Percentiles rank a stretch among this genome's conserved stretches.
phyloP scores from a whole-genome alignment of 1,140 invertebrate species.

The Bombus waltoni region DNA sequence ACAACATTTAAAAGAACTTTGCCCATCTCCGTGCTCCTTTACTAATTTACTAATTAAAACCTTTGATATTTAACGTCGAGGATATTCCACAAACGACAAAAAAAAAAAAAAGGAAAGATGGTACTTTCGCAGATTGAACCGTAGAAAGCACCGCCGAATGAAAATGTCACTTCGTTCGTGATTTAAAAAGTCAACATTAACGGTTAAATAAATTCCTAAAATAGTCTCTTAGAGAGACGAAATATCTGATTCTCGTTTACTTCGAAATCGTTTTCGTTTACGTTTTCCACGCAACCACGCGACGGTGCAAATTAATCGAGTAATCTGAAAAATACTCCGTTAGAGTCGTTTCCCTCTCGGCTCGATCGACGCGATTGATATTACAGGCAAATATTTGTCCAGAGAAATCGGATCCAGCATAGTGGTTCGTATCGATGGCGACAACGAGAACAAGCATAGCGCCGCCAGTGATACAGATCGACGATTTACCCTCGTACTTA shows the following conservation, averaged over 20 bases:
- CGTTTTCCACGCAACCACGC: background rate
- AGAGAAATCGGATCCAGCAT: slow-evolving; percentile 17
- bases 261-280: background rate
- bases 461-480: background rate
- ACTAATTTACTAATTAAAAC: slow-evolving; percentile 13
- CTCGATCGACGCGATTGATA: background rate
- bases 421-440: slow-evolving; percentile 3
- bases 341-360: background rate
- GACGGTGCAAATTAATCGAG: background rate
- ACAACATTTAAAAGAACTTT: background rate
- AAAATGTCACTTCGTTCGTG: background rate
- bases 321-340: background rate
- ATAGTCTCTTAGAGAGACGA: background rate
- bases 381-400: slow-evolving; percentile 13
- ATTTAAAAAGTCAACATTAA: background rate
- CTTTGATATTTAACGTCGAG: background rate
- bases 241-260: background rate
- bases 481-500: slow-evolving; percentile 35
- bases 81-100: background rate
- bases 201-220: background rate
- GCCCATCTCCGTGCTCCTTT: background rate
- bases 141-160: background rate
- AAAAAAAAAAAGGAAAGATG: background rate
- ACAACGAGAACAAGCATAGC: background rate
- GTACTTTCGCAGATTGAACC: background rate